Evolutionary conservation across 2,113 vertebrate species (phyloP).

Genomic region (Pogona vitticeps): DNA sequence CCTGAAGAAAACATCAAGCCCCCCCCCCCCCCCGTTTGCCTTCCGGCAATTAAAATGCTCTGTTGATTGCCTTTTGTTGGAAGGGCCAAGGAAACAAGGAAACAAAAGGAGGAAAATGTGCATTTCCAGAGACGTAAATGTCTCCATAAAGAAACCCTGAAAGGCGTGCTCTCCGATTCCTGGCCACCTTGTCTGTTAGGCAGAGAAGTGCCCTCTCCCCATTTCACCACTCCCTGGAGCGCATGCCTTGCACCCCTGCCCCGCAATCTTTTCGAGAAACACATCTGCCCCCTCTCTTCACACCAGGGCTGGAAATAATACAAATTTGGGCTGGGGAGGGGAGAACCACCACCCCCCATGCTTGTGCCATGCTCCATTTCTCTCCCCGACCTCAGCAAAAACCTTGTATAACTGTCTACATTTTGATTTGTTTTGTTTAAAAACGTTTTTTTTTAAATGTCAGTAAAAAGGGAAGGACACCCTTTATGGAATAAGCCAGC

Average conservation of each 20-base stretch:
- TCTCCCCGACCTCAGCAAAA: too few relatives aligned
- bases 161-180: not conserved
- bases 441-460: too few relatives aligned
- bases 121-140: not conserved
- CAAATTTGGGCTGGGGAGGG: not conserved
- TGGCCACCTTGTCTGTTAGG: not conserved
- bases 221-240: not conserved
- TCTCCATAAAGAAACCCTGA: slow-evolving; percentile 1
- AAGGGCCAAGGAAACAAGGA: slow-evolving; percentile 18
- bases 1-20: not conserved
- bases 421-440: too few relatives aligned
- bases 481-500: too few relatives aligned
- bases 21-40: too few relatives aligned
- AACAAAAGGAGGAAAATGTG: slow-evolving; percentile 11
- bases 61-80: slow-evolving; percentile 1
- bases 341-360: not conserved
- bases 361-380: not conserved
- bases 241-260: too few relatives aligned
- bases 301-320: not conserved
- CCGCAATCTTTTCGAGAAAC: not conserved
- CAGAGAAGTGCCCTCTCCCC: too few relatives aligned
- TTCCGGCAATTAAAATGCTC: slow-evolving; percentile 7
- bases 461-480: too few relatives aligned
- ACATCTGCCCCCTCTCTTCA: not conserved
- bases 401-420: too few relatives aligned